Evolutionary conservation across 1,140 invertebrate species (phyloP), one percentile per base, ranked within the genome.

Genomic region (Carposina sasakii): DNA sequence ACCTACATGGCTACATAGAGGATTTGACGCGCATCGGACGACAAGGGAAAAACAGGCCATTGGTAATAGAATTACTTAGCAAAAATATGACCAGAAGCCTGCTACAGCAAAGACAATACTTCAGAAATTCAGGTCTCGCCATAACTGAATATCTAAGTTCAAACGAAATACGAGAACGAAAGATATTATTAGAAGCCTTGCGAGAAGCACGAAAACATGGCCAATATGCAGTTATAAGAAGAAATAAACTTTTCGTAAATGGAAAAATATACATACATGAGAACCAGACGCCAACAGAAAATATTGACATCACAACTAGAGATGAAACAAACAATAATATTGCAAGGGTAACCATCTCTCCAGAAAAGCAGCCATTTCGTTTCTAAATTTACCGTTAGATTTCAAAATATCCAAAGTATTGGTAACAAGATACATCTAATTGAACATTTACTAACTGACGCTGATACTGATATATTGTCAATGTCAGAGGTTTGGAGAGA

Each of bases 1-100:
- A 57, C 19, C 17, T 51, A 15, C 15, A 15, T 1, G 48, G 48
- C 8, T 56, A 48, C n/a, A 34, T 56, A 26, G 54, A 56, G 34
- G 40, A 52, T n/a, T 16, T 33, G n/a, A 33, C 37, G 15, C 51
- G 54, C 48, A 2, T 52, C 48, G 54, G 2, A 50, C 23, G 19
- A 13, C 16, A 19, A 36, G n/a, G 5, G 34, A 16, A 2, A 6
- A 1, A 13, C 24, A 33, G 50, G n/a, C 50, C 43, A 10, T 37
- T 52, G 10, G 36, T 46, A n/a, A 19, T 47, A 2, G 50, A 52
- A 36, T n/a, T 52, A 22, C 15, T 41, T 23, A 52, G 50, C 24
- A 52, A 52, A 20, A 41, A 33, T 37, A 34, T 47, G 22, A 30
- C 36, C 1, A 52, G 28, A 41, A 39, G 42, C 19, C 41, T 52